Evolutionary conservation across 2,797 vertebrate species (phyloP), one percentile per base, ranked within the genome.

Genomic region (Lepidocolaptes lacrymiger): DNA sequence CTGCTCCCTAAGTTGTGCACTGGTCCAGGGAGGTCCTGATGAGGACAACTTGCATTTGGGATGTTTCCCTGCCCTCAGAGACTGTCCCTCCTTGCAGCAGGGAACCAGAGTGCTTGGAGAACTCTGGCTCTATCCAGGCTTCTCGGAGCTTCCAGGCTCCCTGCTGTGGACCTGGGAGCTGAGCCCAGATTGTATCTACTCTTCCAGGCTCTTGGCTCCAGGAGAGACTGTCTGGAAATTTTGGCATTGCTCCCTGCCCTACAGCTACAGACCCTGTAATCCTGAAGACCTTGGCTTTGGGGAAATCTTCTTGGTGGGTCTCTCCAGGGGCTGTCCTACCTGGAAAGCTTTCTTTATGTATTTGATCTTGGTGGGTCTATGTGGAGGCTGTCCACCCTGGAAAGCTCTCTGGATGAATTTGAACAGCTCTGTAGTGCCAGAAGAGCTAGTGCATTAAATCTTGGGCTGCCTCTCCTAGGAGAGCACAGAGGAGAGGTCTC

Each of bases 171-270:
- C 78, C 81, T 91, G 94, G 96, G 95, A 97, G 61, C 92, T 80
- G 81, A 96, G 96, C 95, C 96, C 94, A 96, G 92, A 85, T 96
- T 93, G 32, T 91, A 96, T 95, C 95, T 92, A 46, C 81, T 94
- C 90, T 96, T 96, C 88, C 91, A 97, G 81, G 78, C 81, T 95
- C 84, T 92, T 97, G 96, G 96, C 96, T 95, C 68, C 89, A 72
- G 34, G 46, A 96, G 78, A 96, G 54, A 32, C 92, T 85, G 96
- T 96, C 95, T 97, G 95, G 78, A 96, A 96, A 84, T 82, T 85
- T 27, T 96, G 96, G 96, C 96, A 89, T 68, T 16, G 4, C 26
- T 96, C 88, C 68, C 68, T 83, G 72, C 77, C 89, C 89, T 92
- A 68, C 44, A 94, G 89, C 86, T 85, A 89, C 63, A 88, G 88